Percentiles rank a stretch among this genome's conserved stretches.
phyloP scores from a whole-genome alignment of 2,113 vertebrate genomes.

The Caloenas nicobarica region DNA sequence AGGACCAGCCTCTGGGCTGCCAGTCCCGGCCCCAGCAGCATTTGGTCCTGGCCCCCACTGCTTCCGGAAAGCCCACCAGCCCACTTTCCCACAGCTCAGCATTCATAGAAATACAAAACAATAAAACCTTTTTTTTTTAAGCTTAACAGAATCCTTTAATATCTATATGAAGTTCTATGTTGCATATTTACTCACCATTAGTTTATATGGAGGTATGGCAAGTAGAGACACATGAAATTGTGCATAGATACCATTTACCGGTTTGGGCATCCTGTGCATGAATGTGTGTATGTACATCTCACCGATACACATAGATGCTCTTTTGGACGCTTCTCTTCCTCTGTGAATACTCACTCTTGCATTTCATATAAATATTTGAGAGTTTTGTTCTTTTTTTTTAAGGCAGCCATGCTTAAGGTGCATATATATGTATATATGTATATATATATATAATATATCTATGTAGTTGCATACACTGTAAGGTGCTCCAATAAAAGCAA shows the following conservation, averaged over 20 bases:
- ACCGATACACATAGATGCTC: background rate
- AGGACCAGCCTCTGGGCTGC: background rate
- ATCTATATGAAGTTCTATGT: background rate
- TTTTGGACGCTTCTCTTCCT: background rate
- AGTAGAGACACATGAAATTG: background rate
- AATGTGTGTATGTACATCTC: background rate
- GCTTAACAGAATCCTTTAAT: background rate
- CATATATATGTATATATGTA: background rate
- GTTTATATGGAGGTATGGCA: background rate
- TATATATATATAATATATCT: background rate
- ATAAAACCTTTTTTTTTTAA: background rate
- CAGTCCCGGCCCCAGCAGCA: background rate
- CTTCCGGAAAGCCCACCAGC: background rate
- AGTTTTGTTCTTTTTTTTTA: background rate
- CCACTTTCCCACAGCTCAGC: background rate
- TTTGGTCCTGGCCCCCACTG: background rate
- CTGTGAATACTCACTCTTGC: background rate
- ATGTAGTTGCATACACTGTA: background rate
- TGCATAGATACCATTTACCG: background rate
- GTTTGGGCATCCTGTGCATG: background rate
- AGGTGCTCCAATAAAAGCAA: background rate
- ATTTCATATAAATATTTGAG: background rate
- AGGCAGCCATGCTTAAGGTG: background rate
- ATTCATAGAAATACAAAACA: background rate
- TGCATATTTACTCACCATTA: background rate